These are phyloP conservation scores for Rhincodon typus DNA, from an alignment of 2,797 vertebrate genomes.

Conservation along the genomic window DNA sequence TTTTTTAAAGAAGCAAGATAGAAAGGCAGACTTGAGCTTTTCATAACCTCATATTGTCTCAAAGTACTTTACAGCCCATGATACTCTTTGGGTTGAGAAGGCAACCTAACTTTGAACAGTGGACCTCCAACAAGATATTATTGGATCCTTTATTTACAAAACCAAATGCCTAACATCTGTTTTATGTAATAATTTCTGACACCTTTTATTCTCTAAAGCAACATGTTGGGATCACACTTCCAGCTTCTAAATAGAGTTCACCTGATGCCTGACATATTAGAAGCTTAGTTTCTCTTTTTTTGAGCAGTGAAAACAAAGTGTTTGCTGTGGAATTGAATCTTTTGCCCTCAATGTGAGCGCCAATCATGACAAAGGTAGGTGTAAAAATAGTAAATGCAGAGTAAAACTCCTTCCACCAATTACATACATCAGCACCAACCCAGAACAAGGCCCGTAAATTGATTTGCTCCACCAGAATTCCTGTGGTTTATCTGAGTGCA, in stretches of 20 bases:
- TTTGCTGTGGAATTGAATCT: neutral
- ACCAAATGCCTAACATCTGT: neutral
- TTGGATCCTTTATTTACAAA: neutral
- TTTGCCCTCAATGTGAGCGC: neutral
- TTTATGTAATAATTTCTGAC: neutral
- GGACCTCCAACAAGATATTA: neutral
- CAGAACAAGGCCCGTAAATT: neutral
- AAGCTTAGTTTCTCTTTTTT: neutral
- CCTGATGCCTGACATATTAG: no score
- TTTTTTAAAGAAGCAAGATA: neutral
- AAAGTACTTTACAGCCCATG: neutral
- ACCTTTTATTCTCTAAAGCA: neutral
- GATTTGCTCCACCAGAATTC: neutral
- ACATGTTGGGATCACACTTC: neutral
- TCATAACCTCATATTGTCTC: neutral
- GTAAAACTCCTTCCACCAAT: neutral
- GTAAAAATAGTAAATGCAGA: neutral
- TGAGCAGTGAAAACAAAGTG: neutral
- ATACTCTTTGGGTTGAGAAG: neutral
- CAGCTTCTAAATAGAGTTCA: neutral
- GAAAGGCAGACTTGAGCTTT: neutral
- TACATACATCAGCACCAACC: neutral
- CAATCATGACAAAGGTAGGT: neutral
- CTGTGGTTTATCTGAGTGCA: neutral
- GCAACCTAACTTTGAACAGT: neutral